Percentiles rank a stretch among this genome's conserved stretches.
Conservation (phyloP, 2,797 vertebrate species). For the Chloroceryle inda region DNA sequence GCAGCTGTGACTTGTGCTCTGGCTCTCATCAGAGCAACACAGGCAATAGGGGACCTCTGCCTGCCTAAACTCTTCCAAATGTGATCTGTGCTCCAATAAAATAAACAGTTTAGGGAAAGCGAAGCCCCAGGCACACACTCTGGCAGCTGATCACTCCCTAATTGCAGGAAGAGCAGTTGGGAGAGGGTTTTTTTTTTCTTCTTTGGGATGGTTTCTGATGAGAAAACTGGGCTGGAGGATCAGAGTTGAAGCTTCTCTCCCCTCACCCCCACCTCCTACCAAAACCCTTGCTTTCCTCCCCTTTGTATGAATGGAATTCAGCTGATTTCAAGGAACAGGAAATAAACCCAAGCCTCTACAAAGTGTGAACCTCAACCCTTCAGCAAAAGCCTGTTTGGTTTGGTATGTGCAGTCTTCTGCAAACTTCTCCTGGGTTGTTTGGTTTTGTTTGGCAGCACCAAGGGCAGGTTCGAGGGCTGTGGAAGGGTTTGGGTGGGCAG, state of each 20-base stretch:
- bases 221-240: slow-evolving; percentile 41
- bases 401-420: not conserved
- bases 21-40: not conserved
- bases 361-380: not conserved
- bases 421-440: not conserved
- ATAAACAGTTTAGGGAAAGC: slow-evolving; percentile 59
- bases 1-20: not conserved
- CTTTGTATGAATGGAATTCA: not conserved
- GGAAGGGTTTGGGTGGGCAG: not conserved
- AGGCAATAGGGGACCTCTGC: slow-evolving; percentile 6
- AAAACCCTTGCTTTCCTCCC: not conserved
- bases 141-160: slow-evolving; percentile 47
- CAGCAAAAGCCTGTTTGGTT: fast-evolving
- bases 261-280: not conserved
- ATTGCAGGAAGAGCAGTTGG: slow-evolving; percentile 50
- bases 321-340: not conserved
- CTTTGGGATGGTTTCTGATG: slow-evolving; percentile 42
- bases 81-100: slow-evolving; percentile 41
- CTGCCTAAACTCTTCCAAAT: slow-evolving; percentile 62
- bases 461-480: not conserved
- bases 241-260: not conserved
- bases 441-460: not conserved
- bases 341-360: not conserved
- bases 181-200: not conserved
- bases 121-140: slow-evolving; percentile 47